Base-by-base conservation (phyloP, 2,888 invertebrate species). In the Petrolisthes cinctipes region DNA sequence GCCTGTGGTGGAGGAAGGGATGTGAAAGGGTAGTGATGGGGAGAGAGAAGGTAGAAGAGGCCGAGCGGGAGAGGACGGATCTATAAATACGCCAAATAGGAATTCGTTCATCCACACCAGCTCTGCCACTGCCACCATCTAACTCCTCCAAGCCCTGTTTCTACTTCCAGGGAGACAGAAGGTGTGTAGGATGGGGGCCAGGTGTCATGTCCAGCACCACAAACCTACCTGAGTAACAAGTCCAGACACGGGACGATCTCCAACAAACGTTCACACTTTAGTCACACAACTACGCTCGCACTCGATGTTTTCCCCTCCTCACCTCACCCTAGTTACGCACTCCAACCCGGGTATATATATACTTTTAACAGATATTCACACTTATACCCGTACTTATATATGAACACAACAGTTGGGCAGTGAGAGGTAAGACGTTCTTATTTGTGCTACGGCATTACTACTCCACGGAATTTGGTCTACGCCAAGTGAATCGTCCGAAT, bases 361-460 rank as follows among this genome's bases (percentile, higher is more conserved):
- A 37, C 37, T n/a, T 61, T 54, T 61, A 82, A 75, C 73, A 82
- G 51, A 84, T 88, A 88, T 88, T 88, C 83, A 84, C 87, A 88
- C 83, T 80, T 88, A 80, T 88, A 88, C 87, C 87, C 87, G 87
- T 88, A 88, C 71, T 23, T 78, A 80, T 80, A 73, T 80, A 81
- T 88, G 87, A 88, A 88, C 87, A 88, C 87, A 88, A 83, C 76
- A 81, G 61, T 84, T 80, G 79, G 87, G 87, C 87, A 88, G 87
- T 88, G 84, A 66, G 66, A 56, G 83, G 83, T 57, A 57, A 80
- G 80, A 82, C 84, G 83, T 79, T 84, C 80, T 80, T 84, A 80
- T 88, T 88, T 84, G 84, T 84, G 87, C 87, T 88, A 88, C 83
- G 87, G 87, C 87, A 88, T 88, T 71, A 84, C 87, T 84, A 84